phyloP scores from a whole-genome alignment of 2,797 vertebrate species.

The Choloepus didactylus region DNA sequence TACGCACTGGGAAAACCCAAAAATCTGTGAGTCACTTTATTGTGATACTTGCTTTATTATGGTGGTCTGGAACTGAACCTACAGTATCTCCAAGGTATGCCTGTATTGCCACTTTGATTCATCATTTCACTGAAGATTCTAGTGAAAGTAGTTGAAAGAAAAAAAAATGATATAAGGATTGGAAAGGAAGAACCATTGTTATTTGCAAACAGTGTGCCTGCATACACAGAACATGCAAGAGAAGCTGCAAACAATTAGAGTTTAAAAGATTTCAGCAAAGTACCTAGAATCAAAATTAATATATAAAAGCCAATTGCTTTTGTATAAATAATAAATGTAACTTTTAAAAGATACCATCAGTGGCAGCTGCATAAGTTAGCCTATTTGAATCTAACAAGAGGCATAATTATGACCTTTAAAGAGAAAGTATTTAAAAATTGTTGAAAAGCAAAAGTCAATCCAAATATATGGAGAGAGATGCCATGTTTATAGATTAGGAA shows the following conservation, averaged over 20 bases:
- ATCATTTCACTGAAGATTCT: slow-evolving; percentile 34
- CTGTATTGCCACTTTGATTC: neutral
- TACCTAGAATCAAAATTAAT: neutral
- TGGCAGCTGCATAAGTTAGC: neutral
- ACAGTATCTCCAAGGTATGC: too few relatives aligned
- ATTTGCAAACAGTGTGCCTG: neutral
- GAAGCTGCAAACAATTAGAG: neutral
- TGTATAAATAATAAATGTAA: neutral
- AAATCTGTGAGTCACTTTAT: too few relatives aligned
- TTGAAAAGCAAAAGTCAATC: neutral
- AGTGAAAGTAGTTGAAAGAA: neutral
- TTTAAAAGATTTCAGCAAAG: slow-evolving; percentile 12
- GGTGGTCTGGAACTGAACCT: too few relatives aligned
- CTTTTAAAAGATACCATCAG: neutral
- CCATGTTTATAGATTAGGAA: neutral
- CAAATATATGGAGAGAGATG: neutral
- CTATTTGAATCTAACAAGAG: neutral
- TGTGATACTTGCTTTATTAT: too few relatives aligned
- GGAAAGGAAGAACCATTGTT: neutral
- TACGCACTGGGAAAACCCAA: too few relatives aligned
- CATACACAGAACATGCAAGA: neutral
- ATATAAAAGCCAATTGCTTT: neutral
- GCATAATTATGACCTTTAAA: neutral
- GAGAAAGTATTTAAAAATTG: neutral
- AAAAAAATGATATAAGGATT: neutral